phyloP scores from a whole-genome alignment of 2,888 invertebrate genomes.

The Clitarchus hookeri region DNA sequence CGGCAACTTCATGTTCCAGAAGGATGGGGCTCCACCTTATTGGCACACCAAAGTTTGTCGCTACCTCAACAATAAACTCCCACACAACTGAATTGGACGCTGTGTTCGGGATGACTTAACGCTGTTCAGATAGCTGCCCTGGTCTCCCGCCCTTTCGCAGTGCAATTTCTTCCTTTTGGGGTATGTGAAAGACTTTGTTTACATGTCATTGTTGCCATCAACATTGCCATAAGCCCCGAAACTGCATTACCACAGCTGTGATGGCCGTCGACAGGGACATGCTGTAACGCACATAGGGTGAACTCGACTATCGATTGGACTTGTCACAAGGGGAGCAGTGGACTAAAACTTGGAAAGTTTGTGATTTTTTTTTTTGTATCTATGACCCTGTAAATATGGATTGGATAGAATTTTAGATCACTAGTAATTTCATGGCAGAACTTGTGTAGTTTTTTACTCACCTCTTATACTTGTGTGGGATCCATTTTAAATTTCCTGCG shows the following conservation, averaged over 20 bases:
- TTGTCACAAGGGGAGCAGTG: background rate
- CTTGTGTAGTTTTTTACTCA: too few species aligned
- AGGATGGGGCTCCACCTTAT: background rate
- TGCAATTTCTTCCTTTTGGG: background rate
- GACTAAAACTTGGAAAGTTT: background rate
- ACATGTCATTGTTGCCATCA: background rate
- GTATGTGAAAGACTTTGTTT: slow-evolving; percentile 10
- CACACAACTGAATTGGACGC: background rate
- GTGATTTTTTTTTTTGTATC: background rate
- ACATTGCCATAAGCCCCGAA: background rate
- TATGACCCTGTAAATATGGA: too few species aligned
- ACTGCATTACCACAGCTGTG: background rate
- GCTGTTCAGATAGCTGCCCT: background rate
- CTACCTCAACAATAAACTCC: slow-evolving; percentile 18
- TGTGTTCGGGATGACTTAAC: background rate
- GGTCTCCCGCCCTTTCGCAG: slow-evolving; percentile 1
- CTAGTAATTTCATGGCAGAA: too few species aligned
- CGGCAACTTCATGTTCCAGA: background rate
- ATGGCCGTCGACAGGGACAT: background rate
- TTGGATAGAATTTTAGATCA: too few species aligned
- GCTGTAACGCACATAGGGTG: background rate
- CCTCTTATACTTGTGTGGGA: too few species aligned
- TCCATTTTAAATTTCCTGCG: too few species aligned
- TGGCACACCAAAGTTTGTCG: background rate
- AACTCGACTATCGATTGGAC: background rate